Percentiles rank a stretch among this genome's conserved stretches.
Evolutionary conservation across 2,888 invertebrate genomes (phyloP).

Genomic region (Aspidiotus rigidus): DNA sequence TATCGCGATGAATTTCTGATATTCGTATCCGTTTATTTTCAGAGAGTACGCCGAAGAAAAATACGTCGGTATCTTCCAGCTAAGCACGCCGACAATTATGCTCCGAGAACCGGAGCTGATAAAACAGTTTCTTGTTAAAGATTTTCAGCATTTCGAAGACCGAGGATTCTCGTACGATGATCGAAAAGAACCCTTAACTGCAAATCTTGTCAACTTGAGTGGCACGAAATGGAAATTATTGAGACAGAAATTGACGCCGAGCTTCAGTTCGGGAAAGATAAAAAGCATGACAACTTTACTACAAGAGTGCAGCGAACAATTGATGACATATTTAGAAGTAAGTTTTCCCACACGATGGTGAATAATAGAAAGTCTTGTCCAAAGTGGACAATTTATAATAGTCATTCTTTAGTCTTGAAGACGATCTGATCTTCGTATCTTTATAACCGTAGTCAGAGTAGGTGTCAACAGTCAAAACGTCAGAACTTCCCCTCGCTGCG

Average conservation of each 20-base stretch:
- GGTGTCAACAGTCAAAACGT: no score
- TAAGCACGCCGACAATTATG: slow-evolving; percentile 46
- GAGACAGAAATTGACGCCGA: slow-evolving; percentile 48
- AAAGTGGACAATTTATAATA: no score
- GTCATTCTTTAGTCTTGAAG: no score
- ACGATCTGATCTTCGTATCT: no score
- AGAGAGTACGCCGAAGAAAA: slow-evolving; percentile 39
- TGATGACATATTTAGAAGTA: slow-evolving; percentile 41
- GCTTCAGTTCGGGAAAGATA: slow-evolving; percentile 50
- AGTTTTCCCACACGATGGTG: not conserved
- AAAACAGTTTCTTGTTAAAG: slow-evolving; percentile 46
- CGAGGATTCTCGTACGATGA: slow-evolving; percentile 44
- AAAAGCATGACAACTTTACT: slow-evolving; percentile 48
- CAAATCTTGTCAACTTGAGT: slow-evolving; percentile 45
- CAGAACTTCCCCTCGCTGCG: no score
- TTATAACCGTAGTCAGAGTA: no score
- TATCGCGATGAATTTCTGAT: no score
- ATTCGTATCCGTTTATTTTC: slow-evolving; percentile 6
- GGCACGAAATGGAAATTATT: slow-evolving; percentile 49
- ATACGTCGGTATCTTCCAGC: slow-evolving; percentile 47
- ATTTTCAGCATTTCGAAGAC: slow-evolving; percentile 47
- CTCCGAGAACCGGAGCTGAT: slow-evolving; percentile 46
- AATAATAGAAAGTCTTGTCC: no score
- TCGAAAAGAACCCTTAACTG: slow-evolving; percentile 42
- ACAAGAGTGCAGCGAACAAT: slow-evolving; percentile 43